phyloP scores from a whole-genome alignment of 2,797 vertebrate species.

The Acomys russatus region DNA sequence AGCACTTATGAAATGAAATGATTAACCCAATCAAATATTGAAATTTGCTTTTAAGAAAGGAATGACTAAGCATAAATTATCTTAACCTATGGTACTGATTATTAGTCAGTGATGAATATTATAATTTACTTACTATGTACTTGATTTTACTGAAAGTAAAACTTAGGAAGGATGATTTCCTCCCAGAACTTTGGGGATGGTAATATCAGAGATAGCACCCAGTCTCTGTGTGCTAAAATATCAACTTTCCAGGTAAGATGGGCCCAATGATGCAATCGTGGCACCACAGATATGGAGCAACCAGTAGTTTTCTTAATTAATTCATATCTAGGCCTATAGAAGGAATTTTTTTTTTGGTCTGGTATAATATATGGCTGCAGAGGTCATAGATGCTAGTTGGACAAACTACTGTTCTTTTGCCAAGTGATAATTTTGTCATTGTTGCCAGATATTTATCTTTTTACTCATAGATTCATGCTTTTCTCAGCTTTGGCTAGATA shows the following conservation, averaged over 20 bases:
- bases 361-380: too few relatives aligned
- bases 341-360: not conserved
- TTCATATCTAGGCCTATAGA: fast-evolving
- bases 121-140: not conserved
- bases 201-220: not conserved
- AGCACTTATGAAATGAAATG: slow-evolving; percentile 58
- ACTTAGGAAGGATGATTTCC: not conserved
- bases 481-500: not conserved
- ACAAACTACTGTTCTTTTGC: not conserved
- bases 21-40: slow-evolving; percentile 24
- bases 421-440: not conserved
- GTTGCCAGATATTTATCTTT: not conserved
- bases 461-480: not conserved
- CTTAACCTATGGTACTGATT: slow-evolving; percentile 8
- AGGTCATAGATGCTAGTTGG: not conserved
- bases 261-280: not conserved
- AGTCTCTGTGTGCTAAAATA: not conserved
- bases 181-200: not conserved
- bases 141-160: not conserved
- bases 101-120: not conserved
- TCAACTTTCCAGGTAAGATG: not conserved
- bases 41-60: slow-evolving; percentile 26
- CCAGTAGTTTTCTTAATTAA: not conserved
- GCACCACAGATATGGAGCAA: too few relatives aligned
- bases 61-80: not conserved